Conservation (phyloP, 2,888 invertebrate genomes). For the Pyrgus malvae region DNA sequence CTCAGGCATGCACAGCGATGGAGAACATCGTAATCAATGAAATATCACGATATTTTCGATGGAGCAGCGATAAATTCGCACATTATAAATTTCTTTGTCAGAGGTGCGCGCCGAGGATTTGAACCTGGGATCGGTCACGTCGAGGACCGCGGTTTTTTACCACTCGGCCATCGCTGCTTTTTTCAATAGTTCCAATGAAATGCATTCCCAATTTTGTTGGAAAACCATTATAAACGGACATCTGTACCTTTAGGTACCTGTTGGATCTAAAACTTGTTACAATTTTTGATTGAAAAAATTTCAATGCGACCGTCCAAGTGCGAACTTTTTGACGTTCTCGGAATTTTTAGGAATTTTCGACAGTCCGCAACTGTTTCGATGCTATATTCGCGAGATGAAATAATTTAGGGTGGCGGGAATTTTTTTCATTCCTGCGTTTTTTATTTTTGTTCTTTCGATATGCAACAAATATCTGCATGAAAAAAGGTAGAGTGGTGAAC, state of each 20-base stretch:
- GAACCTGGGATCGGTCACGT: no score
- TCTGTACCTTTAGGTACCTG: background rate
- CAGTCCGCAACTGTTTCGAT: slow-evolving; percentile 6
- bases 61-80: no score
- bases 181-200: no score
- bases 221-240: no score
- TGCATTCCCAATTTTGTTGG: no score
- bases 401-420: slow-evolving; percentile 11
- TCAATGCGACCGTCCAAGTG: slow-evolving; percentile 14
- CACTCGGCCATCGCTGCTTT: no score
- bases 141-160: no score
- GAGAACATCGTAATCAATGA: no score
- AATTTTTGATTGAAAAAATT: slow-evolving; percentile 27
- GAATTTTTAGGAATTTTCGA: slow-evolving; percentile 12
- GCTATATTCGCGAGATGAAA: slow-evolving; percentile 22
- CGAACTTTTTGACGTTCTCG: slow-evolving; percentile 12
- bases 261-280: slow-evolving; percentile 14
- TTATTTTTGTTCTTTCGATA: background rate
- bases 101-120: no score
- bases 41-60: no score
- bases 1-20: no score
- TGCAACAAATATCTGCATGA: background rate
- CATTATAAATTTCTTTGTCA: no score
- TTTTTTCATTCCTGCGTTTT: slow-evolving; percentile 15
- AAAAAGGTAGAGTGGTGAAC: background rate